A percentile compares a stretch with the other conserved stretches of the same genome.
Conservation (phyloP, 2,113 vertebrate genomes). For the Lepisosteus oculatus region DNA sequence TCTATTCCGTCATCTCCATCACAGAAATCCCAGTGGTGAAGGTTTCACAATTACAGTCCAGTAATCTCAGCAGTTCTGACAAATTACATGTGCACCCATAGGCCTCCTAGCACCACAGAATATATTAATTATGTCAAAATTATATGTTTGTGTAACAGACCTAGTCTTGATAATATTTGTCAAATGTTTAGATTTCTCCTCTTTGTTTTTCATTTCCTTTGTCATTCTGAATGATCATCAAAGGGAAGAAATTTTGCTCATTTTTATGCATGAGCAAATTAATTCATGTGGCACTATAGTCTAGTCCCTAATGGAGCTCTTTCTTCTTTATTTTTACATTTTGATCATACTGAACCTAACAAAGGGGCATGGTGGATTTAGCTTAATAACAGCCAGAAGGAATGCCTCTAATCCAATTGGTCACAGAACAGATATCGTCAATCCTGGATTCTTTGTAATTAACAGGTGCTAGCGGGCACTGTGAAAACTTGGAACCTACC, state of each 20-base stretch:
- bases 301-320: constrained; percentile 38
- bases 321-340: constrained; percentile 49
- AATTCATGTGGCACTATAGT: constrained; percentile 28
- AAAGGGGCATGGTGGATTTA: constrained; percentile 52
- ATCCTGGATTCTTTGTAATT: constrained; percentile 68
- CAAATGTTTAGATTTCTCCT: background rate
- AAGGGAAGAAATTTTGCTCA: background rate
- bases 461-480: constrained; percentile 54
- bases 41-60: too few species aligned
- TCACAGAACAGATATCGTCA: constrained; percentile 57
- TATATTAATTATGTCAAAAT: background rate
- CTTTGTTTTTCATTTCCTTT: background rate
- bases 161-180: constrained; percentile 3
- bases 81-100: too few species aligned
- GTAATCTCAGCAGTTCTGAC: too few species aligned
- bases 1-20: too few species aligned
- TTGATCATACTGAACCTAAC: constrained; percentile 52
- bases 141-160: background rate
- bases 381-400: constrained; percentile 62
- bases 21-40: too few species aligned
- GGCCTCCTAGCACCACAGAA: too few species aligned
- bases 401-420: constrained; percentile 65
- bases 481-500: constrained; percentile 48
- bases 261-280: constrained; percentile 29
- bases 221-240: background rate